Conservation (phyloP, 2,113 vertebrate genomes). For the Platysteira castanea region DNA sequence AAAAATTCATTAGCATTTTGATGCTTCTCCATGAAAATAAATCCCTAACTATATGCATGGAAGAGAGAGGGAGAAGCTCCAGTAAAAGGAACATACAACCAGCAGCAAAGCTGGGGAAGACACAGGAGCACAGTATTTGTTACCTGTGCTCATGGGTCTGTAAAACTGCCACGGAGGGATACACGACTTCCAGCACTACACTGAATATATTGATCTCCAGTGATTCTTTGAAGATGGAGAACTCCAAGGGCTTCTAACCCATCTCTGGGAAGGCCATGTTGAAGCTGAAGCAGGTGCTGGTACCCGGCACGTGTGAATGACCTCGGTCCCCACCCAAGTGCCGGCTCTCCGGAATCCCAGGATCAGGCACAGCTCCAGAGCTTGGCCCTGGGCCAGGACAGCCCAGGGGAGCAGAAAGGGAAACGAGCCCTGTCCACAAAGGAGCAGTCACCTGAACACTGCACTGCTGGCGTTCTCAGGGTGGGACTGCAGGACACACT, state of each 20-base stretch:
- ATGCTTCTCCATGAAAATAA: background rate
- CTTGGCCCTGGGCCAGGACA: background rate
- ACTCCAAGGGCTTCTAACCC: background rate
- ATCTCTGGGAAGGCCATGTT: accelerated
- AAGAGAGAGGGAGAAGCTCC: background rate
- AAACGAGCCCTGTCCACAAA: background rate
- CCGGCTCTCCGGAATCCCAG: background rate
- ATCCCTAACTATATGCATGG: background rate
- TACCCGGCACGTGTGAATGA: background rate
- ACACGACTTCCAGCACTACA: background rate
- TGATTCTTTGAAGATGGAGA: background rate
- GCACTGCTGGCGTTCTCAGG: background rate
- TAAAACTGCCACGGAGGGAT: background rate
- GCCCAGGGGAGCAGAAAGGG: background rate
- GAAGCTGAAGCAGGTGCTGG: background rate
- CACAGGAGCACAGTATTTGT: background rate
- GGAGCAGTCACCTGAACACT: background rate
- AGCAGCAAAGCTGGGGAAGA: background rate
- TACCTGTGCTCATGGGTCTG: background rate
- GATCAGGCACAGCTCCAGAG: background rate
- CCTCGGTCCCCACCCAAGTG: accelerated
- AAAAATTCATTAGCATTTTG: background rate
- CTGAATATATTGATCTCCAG: background rate
- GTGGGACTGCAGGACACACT: background rate
- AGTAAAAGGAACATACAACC: background rate